Base-by-base conservation (phyloP, 2,797 vertebrate genomes). In the Morelia viridis region DNA sequence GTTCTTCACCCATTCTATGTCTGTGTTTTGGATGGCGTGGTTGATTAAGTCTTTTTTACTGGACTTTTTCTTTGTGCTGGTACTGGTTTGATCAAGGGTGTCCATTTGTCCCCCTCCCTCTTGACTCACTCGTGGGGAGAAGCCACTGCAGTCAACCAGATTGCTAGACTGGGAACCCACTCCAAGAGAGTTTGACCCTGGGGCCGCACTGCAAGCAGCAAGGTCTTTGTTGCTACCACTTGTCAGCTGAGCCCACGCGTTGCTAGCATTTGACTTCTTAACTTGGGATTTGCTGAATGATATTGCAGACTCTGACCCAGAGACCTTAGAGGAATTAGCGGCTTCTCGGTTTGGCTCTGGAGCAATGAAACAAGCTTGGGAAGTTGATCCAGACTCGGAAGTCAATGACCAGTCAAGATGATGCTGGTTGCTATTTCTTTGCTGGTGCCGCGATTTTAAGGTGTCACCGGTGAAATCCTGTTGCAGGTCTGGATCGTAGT, bases 401-500 rank as follows among this genome's bases (percentile, higher is more conserved):
- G 96, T 98, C 1, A 96, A 95, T 95, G 98, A 98, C 99, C 99
- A 99, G 96, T 99, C 98, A 86, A 98, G 93, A 95, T 97, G 98
- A 97, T 98, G 98, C 98, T 98, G 98, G 97, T 96, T 98, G 96
- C 97, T 96, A 97, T 97, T 97, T 98, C 98, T 99, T 96, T 98
- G 98, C 98, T 99, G 99, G 97, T 99, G 98, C 97, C 99, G 99
- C 98, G 98, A 98, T 97, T 98, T 99, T 98, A 98, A 97, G 97
- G 98, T 98, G 97, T 99, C 99, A 97, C 98, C 94, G 97, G 98
- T 98, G 97, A 99, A 98, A 97, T 98, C 98, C 96, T 98, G 98
- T 95, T 98, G 98, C 96, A 97, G 96, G 91, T 98, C 97, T 9
- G 98, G 97, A 93, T 99, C 98, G 93, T 97, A 98, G 95, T 98